These are phyloP conservation scores for Peromyscus aztecus DNA, from an alignment of 2,797 vertebrate genomes.

Conservation along the genomic window DNA sequence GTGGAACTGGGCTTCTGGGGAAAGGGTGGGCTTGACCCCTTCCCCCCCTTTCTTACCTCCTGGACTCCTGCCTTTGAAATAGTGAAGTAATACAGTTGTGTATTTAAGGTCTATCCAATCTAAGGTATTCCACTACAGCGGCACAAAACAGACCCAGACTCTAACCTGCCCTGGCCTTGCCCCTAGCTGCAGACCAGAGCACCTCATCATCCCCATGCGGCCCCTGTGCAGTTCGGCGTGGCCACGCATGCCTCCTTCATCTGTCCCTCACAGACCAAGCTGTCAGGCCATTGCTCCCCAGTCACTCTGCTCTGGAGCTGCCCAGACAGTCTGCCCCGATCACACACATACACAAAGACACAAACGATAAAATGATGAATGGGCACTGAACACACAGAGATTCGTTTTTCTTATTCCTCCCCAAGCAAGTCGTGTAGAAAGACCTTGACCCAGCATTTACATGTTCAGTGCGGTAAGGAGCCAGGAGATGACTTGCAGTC, in stretches of 20 bases:
- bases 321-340: background rate
- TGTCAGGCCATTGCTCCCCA: background rate
- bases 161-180: too few relatives aligned
- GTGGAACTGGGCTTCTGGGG: background rate
- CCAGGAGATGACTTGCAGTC: background rate
- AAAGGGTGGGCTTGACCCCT: too few relatives aligned
- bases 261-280: background rate
- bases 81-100: background rate
- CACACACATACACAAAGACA: background rate
- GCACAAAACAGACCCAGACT: background rate
- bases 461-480: background rate
- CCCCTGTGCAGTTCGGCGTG: background rate
- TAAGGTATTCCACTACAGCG: background rate
- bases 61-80: background rate
- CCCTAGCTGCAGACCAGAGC: background rate
- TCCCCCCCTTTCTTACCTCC: too few relatives aligned
- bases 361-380: background rate
- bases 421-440: background rate
- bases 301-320: background rate
- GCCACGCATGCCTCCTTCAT: background rate
- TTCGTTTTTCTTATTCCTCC: background rate
- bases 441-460: background rate
- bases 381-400: background rate
- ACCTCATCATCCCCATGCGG: fast-evolving
- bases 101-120: background rate